Percentiles rank a stretch among this genome's conserved stretches.
These are phyloP conservation scores for Pterobdella sp. DNA, from an alignment of 2,888 invertebrate genomes.

Conservation along the genomic window DNA sequence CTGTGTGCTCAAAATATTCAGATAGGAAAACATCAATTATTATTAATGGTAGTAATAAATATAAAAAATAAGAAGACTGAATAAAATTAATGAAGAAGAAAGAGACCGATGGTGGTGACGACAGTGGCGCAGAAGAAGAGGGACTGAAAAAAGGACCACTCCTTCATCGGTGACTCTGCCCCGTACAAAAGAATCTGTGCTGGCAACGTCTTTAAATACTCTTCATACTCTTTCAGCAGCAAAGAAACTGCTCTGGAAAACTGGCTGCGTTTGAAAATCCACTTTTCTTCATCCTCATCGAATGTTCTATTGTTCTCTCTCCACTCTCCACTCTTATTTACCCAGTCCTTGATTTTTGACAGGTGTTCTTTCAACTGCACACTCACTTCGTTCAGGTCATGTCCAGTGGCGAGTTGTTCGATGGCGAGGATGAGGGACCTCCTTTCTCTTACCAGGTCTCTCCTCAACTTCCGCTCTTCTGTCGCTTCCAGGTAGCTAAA, in stretches of 20 bases:
- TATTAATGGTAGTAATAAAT: background rate
- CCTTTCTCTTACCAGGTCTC: background rate
- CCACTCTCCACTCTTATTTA: too few species aligned
- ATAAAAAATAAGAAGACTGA: background rate
- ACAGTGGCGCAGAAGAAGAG: conserved; percentile 53
- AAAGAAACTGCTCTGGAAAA: background rate
- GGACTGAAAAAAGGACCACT: conserved; percentile 50
- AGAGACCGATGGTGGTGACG: conserved; percentile 57
- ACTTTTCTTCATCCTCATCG: background rate
- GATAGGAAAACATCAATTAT: too few species aligned
- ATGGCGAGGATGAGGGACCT: background rate
- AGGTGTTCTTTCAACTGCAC: background rate
- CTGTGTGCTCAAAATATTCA: too few species aligned
- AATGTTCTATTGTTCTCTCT: background rate
- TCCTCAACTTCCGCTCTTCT: conserved; percentile 11
- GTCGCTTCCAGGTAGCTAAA: conserved; percentile 23
- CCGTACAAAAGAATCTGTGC: conserved; percentile 77
- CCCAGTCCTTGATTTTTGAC: background rate
- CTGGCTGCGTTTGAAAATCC: background rate
- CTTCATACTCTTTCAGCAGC: conserved; percentile 73
- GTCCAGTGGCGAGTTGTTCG: background rate
- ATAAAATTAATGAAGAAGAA: background rate
- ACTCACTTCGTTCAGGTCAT: background rate
- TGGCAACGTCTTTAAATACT: conserved; percentile 63
- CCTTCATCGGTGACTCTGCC: conserved; percentile 65